Evolutionary conservation across 2,113 vertebrate genomes (phyloP).

Genomic region (Octodon degus): DNA sequence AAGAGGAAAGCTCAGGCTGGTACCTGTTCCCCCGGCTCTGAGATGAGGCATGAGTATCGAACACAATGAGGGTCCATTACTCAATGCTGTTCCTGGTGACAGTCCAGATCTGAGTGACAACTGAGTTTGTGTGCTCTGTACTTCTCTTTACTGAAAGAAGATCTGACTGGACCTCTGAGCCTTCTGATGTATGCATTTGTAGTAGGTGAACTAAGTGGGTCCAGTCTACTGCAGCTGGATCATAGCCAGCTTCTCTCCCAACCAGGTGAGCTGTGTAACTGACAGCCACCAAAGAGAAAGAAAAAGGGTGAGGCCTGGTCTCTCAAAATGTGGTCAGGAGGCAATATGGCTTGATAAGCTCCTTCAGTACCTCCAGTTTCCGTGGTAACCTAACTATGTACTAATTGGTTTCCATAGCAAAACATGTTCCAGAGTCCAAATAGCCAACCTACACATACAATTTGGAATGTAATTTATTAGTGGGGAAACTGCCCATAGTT

Average conservation of each 20-base stretch:
- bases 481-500: not conserved
- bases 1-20: not conserved
- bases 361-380: constrained; percentile 67
- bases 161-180: not conserved
- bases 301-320: not conserved
- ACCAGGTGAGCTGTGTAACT: not conserved
- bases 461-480: constrained; percentile 66
- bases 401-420: constrained; percentile 79
- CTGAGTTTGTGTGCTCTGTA: not conserved
- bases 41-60: not conserved
- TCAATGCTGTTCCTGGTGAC: not conserved
- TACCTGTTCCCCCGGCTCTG: not conserved
- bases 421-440: constrained; percentile 74
- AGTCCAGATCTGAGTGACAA: not conserved
- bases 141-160: not conserved
- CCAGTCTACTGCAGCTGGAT: not conserved
- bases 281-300: constrained; percentile 6
- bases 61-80: not conserved
- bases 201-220: not conserved
- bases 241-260: not conserved
- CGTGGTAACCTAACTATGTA: constrained; percentile 77
- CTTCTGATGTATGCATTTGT: not conserved
- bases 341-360: constrained; percentile 60
- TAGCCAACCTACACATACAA: constrained; percentile 67
- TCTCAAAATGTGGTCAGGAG: constrained; percentile 55